Base-by-base conservation (phyloP, 1,140 invertebrate genomes). In the Schlechtendalia chinensis region DNA sequence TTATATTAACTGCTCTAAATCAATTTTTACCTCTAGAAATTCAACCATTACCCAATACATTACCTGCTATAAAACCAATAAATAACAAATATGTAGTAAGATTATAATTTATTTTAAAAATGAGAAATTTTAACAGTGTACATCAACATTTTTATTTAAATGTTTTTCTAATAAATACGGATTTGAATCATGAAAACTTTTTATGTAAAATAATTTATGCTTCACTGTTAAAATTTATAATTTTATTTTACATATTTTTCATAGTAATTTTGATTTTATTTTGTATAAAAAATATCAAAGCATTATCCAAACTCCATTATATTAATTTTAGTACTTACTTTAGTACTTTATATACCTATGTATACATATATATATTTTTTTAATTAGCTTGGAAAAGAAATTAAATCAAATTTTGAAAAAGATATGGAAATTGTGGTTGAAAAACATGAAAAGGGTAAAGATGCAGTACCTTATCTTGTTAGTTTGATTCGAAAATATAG, bases 11-110 rank as follows among this genome's bases (percentile, higher is more conserved):
- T 27, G 8, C 39, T 50, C 17, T 69, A 50, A 69, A 50, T 69
- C 19, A 69, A 17, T 47, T 69, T 8, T 12, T 24, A 22, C 22
- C 1, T 17, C 24, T 10, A 24, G 45, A 39, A 4, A 39, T 39
- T 39, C 32, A 39, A 39, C 32, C 32, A 47, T 47, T 69, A 24
- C 16, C 45, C 17, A 1, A 10, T 29, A n/a, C 32, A 47, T 47
- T 69, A 24, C 16, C 45, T 24, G 5, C 10, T 29, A n/a, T 29
- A 29, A n/a, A 54, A 54, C 19, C 69, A 14, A 8, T n/a, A 29
- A 53, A 72, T 54, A 29, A 47, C 27, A 5, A 72, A 69, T 69
- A 50, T 22, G 54, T 12, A 10, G 69, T 72, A 54, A 72, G 69
- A 27, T 53, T 71, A 53, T 29, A 71, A 53, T 53, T 71, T 29